Base-by-base conservation (phyloP, 2,113 vertebrate species). In the Pelecanus crispus region DNA sequence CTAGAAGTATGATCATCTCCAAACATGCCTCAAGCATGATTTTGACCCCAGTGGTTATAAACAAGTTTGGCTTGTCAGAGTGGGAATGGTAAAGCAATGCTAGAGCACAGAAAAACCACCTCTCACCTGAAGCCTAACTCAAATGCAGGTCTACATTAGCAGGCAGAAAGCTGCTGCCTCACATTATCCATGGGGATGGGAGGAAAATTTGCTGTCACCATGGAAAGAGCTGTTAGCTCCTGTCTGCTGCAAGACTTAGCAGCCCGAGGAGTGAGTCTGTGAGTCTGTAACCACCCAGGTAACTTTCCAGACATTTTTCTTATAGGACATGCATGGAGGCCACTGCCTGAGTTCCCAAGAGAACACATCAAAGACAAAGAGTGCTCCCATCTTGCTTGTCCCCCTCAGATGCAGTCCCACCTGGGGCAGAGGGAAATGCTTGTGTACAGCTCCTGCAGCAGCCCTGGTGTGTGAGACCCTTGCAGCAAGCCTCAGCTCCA, bases 311-410 rank as follows among this genome's bases (percentile, higher is more conserved):
- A 55, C 8, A 7, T 50, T 71, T 88, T 80, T 67, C 17, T 67
- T 58, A 26, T 0, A 31, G 22, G 45, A 34, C 31, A 58, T 0
- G 0, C 3, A 9, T 16, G 32, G 18, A 86, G 4, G 17, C 13
- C 62, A 16, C 26, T 59, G 42, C n/a, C n/a, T 17, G 7, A 17
- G 4, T 17, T 80, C 53, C 15, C 32, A 79, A 66, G 70, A 72
- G 38, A 75, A 50, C 20, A 40, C 11, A n/a, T 55, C 47, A 55
- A 68, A 50, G 52, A n/a, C 42, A 74, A 38, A 66, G 31, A 72
- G 19, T 17, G 9, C 7, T 79, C 17, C 25, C 19, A 36, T 66
- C 70, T 68, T 55, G 22, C 26, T 45, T 47, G 16, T 32, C 9
- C 26, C 28, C 7, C 22, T 47, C 38, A 44, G 22, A 67, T n/a